Evolutionary conservation across 2,113 vertebrate genomes (phyloP).

Genomic region (Oreotrochilus melanogaster): DNA sequence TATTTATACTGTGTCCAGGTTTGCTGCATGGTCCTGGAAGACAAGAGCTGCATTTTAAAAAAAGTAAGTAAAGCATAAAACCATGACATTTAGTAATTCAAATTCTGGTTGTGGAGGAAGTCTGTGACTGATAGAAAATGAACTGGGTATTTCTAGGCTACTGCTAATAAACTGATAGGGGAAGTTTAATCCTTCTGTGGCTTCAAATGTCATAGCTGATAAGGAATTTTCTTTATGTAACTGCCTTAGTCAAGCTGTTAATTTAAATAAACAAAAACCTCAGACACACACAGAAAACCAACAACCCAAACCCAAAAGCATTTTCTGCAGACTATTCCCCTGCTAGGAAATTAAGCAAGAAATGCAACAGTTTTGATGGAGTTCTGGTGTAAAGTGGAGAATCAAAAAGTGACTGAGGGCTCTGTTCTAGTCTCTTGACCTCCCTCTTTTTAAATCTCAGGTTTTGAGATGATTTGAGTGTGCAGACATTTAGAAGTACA

Average conservation of each 20-base stretch:
- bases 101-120: neutral
- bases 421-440: neutral
- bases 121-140: neutral
- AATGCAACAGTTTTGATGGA: fast-evolving
- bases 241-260: neutral
- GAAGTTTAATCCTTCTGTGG: neutral
- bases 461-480: fast-evolving
- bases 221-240: neutral
- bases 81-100: neutral
- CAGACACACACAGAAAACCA: neutral
- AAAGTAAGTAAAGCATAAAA: neutral
- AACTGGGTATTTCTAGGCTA: neutral
- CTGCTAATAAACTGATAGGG: neutral
- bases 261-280: neutral
- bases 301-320: neutral
- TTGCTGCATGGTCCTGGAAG: neutral
- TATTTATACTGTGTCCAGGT: neutral
- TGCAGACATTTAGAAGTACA: neutral
- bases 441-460: no score
- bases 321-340: neutral
- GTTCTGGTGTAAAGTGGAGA: neutral
- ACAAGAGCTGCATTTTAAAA: neutral
- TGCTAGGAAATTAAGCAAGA: neutral
- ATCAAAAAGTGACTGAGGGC: neutral
- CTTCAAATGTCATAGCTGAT: neutral